Conservation (phyloP, 2,888 invertebrate species). For the Noctua pronuba region DNA sequence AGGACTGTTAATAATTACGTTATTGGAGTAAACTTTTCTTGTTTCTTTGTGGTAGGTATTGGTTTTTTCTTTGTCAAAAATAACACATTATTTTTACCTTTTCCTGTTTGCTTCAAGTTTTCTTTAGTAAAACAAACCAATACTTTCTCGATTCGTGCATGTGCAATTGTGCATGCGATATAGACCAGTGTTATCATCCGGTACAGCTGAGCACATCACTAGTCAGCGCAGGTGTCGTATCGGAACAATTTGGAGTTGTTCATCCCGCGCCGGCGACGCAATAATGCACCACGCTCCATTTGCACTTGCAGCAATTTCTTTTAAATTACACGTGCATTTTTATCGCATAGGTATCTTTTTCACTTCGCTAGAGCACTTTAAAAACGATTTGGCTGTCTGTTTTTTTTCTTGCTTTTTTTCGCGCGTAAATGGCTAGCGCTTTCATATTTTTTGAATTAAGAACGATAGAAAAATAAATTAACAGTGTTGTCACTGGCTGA, state of each 20-base stretch:
- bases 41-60: neutral
- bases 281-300: conserved; percentile 80
- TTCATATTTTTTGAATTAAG: conserved; percentile 38
- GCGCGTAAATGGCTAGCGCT: neutral
- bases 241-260: conserved; percentile 79
- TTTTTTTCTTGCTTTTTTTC: conserved; percentile 35
- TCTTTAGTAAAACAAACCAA: neutral
- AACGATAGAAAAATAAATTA: conserved; percentile 7
- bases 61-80: neutral
- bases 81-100: neutral
- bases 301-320: conserved; percentile 83
- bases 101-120: neutral
- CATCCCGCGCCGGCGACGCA: conserved; percentile 63
- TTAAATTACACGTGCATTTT: conserved; percentile 79
- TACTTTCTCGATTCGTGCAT: neutral
- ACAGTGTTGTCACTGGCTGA: conserved; percentile 1
- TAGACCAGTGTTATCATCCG: conserved; percentile 7
- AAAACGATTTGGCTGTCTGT: conserved; percentile 68
- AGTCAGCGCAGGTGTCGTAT: conserved; percentile 78
- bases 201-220: conserved; percentile 47
- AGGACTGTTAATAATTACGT: neutral
- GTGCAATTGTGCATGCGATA: neutral
- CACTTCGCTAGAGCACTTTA: conserved; percentile 74
- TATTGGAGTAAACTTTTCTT: neutral
- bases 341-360: conserved; percentile 72